These are phyloP conservation scores for Epinephelus coioides DNA, from an alignment of 2,797 vertebrate genomes.

Conservation along the genomic window DNA sequence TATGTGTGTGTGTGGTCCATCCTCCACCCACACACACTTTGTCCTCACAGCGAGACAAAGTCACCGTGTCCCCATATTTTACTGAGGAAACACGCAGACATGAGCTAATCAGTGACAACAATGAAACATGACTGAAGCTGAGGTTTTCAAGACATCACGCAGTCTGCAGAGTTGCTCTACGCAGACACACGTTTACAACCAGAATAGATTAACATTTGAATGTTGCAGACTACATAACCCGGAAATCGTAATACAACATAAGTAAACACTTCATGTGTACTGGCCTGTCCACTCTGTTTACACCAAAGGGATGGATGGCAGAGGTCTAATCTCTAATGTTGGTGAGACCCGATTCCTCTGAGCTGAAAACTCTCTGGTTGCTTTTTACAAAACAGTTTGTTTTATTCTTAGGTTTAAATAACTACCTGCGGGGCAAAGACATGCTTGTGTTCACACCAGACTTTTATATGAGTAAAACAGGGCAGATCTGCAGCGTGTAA, in stretches of 20 bases:
- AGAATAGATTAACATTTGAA: neutral
- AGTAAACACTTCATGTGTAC: neutral
- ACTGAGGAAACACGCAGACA: conserved; percentile 4
- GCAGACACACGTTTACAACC: neutral
- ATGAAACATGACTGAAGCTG: neutral
- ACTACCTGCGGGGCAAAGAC: neutral
- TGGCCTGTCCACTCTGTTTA: neutral
- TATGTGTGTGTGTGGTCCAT: neutral
- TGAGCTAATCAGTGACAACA: neutral
- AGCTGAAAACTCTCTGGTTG: neutral
- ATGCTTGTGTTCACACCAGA: conserved; percentile 2
- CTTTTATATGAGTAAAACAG: conserved; percentile 5
- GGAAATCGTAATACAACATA: neutral
- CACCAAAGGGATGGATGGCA: neutral
- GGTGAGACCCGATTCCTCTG: neutral
- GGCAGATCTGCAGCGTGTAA: neutral
- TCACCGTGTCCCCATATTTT: conserved; percentile 20
- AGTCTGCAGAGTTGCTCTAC: neutral
- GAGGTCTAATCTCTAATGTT: neutral
- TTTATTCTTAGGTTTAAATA: conserved; percentile 9
- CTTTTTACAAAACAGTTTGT: neutral
- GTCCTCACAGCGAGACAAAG: conserved; percentile 33
- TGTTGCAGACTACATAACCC: neutral
- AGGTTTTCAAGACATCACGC: neutral
- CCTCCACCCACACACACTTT: conserved; percentile 12